Base-by-base conservation (phyloP, 2,113 vertebrate genomes). In the Ammodytes marinus region DNA sequence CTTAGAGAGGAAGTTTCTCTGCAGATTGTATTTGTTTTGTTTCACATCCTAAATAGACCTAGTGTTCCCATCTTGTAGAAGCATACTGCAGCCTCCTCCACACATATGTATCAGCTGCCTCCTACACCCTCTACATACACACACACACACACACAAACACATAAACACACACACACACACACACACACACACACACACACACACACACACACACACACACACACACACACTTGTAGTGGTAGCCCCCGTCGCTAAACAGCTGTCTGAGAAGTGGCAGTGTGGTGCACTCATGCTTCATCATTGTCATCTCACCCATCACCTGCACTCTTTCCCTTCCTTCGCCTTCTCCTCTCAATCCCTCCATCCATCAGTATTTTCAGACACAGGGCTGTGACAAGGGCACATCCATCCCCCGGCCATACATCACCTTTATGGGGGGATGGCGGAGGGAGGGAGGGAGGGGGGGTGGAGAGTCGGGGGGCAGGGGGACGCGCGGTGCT, bases 361-460 rank as follows among this genome's bases (percentile, higher is more conserved):
- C 87, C 80, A 94, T 93, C 89, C 86, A 93, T 94, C 92, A 91
- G 86, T 61, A 88, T 87, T 90, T 92, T 90, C 88, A 90, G 85
- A 88, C 81, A 88, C 83, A 77, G 80, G 83, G 76, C 86, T 86
- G 77, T 92, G 93, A 93, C 91, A 93, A 94, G 93, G 93, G 89
- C 93, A 92, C 90, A 86, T 92, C 91, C 80, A 77, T 88, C 82
- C 87, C 60, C 79, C 77, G 83, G 69, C 81, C 86, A 93, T 93
- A 90, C 88, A 93, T 94, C 92, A 93, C 89, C 92, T 93, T 93
- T 92, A 90, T 86, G 4, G 74, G 19, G 82, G 73, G 69, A 5
- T 71, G 71, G 75, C 50, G 74, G 67, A 35, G 77, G 68, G 27
- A 39, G 47, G 47, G 49, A 4, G 35, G 63, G 7, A 54, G 54